Conservation (phyloP, 2,113 vertebrate species). For the human (Homo sapiens) region GRCh38 chr18:75193501-75194000, state of each 20-base stretch:
- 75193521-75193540: too few relatives aligned
- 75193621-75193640: background rate
- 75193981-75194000: too few relatives aligned
- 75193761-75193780: background rate
- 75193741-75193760: background rate
- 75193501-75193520: background rate
- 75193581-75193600: background rate
- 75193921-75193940: background rate
- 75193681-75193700: accelerated
- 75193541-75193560: background rate
- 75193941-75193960: background rate
- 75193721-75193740: background rate
- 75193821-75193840: background rate
- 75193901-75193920: background rate
- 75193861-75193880: background rate
- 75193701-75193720: accelerated
- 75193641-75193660: too few relatives aligned
- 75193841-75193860: background rate
- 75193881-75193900: accelerated
- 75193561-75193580: accelerated
- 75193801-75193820: accelerated
- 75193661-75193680: background rate
- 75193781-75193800: background rate
- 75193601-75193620: background rate
- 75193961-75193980: too few relatives aligned